A percentile compares a stretch with the other conserved stretches of the same genome.
phyloP scores from a whole-genome alignment of 1,140 invertebrate species.

The Ceratitis capitata region DNA sequence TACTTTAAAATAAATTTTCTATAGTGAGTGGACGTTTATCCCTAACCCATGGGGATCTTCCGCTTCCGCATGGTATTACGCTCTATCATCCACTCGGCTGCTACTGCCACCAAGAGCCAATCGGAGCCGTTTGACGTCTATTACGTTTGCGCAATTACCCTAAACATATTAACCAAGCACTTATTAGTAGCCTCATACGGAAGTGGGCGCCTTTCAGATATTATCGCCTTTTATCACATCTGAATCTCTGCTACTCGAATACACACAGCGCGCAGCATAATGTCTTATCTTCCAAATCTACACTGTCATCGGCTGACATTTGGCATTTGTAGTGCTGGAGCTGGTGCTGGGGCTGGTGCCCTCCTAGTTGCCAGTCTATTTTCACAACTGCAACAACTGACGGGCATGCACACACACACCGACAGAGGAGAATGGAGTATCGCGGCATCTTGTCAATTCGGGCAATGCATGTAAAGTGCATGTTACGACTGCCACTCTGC shows the following conservation, averaged over 20 bases:
- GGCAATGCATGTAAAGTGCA: constrained; percentile 33
- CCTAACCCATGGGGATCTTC: too few species aligned
- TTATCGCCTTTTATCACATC: not conserved
- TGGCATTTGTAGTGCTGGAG: constrained; percentile 1
- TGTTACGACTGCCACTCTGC: constrained; percentile 31
- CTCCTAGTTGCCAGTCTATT: not conserved
- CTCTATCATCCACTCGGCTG: too few species aligned
- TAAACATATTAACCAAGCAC: too few species aligned
- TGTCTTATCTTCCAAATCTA: not conserved
- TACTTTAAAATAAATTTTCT: too few species aligned
- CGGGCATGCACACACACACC: not conserved
- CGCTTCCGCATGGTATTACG: too few species aligned
- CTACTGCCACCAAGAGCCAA: too few species aligned
- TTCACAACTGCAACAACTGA: too few species aligned
- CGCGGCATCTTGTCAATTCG: constrained; percentile 17
- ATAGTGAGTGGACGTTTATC: too few species aligned
- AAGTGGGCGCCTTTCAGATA: not conserved
- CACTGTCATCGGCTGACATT: constrained; percentile 11
- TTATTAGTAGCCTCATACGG: too few species aligned
- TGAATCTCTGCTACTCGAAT: not conserved
- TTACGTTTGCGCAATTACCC: too few species aligned
- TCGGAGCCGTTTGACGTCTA: too few species aligned
- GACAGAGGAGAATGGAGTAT: not conserved
- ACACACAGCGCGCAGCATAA: not conserved
- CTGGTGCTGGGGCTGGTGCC: not conserved